Evolutionary conservation across 2,888 invertebrate species (phyloP), one percentile per base, ranked within the genome.

Genomic region (Anorthoa munda): DNA sequence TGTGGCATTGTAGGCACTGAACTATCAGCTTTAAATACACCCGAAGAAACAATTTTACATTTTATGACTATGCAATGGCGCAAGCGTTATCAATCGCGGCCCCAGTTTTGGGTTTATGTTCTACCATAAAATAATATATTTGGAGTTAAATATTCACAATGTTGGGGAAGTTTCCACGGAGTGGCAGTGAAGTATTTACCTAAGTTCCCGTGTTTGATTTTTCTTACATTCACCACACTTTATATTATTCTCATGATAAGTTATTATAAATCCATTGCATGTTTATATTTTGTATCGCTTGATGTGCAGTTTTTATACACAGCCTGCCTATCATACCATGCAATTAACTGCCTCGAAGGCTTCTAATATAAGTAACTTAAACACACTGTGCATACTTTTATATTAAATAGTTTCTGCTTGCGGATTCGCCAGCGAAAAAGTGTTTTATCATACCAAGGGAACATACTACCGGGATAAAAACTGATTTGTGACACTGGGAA

Each of bases 21-120:
- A 39, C 45, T 50, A 64, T 48, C 21, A 23, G 13, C 12, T 26
- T 51, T 65, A 45, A 4, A 45, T 9, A 21, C 50, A 23, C 48
- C 15, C 5, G 11, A n/a, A n/a, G 9, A 51, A 13, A 48, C 12
- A 66, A 48, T 53, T 55, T 50, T 61, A 53, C 4, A 55, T 53
- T 60, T 60, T 45, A 60, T 55, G 18, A 46, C 51, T 45, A 45
- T 51, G 23, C 9, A 58, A 66, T 46, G 31, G 15, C 31, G 39
- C 50, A 75, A 75, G 31, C 39, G n/a, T 64, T 59, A 23, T 51
- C 45, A 58, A 56, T 51, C n/a, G 55, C 46, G 13, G 13, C 51
- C 7, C 56, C 51, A 58, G 56, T 63, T 63, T 63, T 31, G 23
- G 46, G 46, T 68, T 76, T 46, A 61, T 50, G 55, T 66, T 67